A percentile compares a stretch with the other conserved stretches of the same genome.
phyloP scores from a whole-genome alignment of 2,888 invertebrate species.

The Melanophora roralis region DNA sequence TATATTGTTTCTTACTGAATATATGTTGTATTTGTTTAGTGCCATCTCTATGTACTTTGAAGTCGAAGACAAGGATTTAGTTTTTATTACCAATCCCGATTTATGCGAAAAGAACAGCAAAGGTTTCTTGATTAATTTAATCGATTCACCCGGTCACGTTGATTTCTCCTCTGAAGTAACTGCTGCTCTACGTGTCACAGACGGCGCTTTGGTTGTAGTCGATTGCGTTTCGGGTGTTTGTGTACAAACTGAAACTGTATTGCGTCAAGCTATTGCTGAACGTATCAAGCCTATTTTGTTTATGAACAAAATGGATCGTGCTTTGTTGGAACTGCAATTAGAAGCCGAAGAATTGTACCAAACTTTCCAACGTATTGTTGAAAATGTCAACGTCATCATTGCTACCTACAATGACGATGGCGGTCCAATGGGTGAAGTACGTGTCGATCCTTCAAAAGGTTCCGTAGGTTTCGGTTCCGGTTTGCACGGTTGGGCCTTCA shows the following conservation, averaged over 20 bases:
- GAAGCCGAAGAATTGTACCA: constrained; percentile 98
- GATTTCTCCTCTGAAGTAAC: constrained; percentile 99
- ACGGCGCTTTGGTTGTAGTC: constrained; percentile 99
- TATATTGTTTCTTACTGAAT: background rate
- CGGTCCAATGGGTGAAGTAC: constrained; percentile 99
- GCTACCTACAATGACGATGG: constrained; percentile 98
- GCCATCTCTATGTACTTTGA: constrained; percentile 99
- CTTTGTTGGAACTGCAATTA: constrained; percentile 96
- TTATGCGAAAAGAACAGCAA: constrained; percentile 93
- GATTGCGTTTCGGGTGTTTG: constrained; percentile 99
- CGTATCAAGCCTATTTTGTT: constrained; percentile 99
- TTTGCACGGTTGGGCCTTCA: constrained; percentile 99
- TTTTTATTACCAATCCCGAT: constrained; percentile 93
- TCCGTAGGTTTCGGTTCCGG: constrained; percentile 99
- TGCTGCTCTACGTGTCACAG: constrained; percentile 99
- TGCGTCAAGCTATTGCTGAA: constrained; percentile 99
- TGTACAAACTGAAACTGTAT: constrained; percentile 98
- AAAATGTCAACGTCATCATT: constrained; percentile 99
- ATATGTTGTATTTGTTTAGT: no score
- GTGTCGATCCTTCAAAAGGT: constrained; percentile 98
- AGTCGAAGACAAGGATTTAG: constrained; percentile 94
- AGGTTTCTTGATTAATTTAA: constrained; percentile 99
- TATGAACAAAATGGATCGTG: constrained; percentile 99
- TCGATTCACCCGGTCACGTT: constrained; percentile 99
- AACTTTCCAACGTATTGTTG: constrained; percentile 99